These are phyloP conservation scores for Sarcophaga peregrina DNA, from an alignment of 1,140 invertebrate genomes.

Conservation along the genomic window DNA sequence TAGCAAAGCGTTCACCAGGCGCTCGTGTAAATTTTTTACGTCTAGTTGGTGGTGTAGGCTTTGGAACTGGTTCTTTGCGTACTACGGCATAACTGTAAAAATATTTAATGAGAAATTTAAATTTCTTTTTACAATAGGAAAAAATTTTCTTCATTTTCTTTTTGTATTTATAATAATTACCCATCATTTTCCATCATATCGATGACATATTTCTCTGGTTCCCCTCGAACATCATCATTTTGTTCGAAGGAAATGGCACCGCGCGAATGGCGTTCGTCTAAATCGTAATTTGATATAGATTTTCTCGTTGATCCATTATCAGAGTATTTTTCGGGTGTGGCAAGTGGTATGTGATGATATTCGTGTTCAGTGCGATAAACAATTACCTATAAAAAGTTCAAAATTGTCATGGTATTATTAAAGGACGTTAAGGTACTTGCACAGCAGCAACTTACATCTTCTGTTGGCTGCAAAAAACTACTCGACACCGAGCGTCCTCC, in stretches of 20 bases:
- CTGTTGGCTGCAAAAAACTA: slow-evolving; percentile 64
- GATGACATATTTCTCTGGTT: slow-evolving; percentile 65
- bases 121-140: neutral
- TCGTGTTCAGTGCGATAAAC: slow-evolving; percentile 74
- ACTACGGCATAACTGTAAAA: slow-evolving; percentile 61
- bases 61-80: slow-evolving; percentile 69
- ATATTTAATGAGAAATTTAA: neutral
- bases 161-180: slow-evolving; percentile 55
- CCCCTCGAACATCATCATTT: slow-evolving; percentile 53
- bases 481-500: slow-evolving; percentile 65
- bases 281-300: slow-evolving; percentile 70
- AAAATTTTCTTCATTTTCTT: slow-evolving; percentile 40
- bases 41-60: slow-evolving; percentile 70
- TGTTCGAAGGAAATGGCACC: slow-evolving; percentile 76
- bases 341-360: slow-evolving; percentile 70
- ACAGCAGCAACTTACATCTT: slow-evolving; percentile 58
- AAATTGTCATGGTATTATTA: neutral
- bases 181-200: slow-evolving; percentile 69
- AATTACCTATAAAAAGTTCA: slow-evolving; percentile 68
- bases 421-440: neutral
- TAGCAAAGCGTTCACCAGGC: slow-evolving; percentile 69
- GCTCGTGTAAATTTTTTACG: slow-evolving; percentile 68
- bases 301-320: slow-evolving; percentile 59
- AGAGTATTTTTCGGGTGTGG: slow-evolving; percentile 66
- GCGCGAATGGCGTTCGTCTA: slow-evolving; percentile 77